These are phyloP conservation scores for Drosophila algonquin DNA, from an alignment of 2,888 invertebrate species.

Conservation along the genomic window DNA sequence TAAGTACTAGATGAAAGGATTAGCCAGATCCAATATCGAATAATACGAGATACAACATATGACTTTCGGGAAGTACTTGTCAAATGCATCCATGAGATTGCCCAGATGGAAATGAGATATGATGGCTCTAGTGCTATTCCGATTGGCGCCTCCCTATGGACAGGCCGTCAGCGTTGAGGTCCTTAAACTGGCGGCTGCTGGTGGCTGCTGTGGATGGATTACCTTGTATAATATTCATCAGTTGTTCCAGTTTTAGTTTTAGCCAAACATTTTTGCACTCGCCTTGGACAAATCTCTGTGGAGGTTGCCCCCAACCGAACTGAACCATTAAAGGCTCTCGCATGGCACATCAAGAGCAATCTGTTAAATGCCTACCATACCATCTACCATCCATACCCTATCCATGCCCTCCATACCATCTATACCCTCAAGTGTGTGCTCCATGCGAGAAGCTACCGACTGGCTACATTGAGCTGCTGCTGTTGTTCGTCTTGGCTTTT, in stretches of 20 bases:
- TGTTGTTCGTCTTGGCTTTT: conserved; percentile 9
- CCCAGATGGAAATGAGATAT: no score
- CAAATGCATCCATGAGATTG: no score
- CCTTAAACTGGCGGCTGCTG: no score
- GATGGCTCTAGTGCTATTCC: no score
- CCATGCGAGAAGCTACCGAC: neutral
- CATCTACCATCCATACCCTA: neutral
- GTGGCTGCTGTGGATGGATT: no score
- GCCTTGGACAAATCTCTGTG: neutral
- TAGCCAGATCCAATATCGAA: no score
- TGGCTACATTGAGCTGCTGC: conserved; percentile 13
- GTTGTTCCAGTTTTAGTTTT: neutral
- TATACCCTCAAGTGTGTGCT: conserved; percentile 23
- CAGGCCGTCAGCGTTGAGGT: neutral
- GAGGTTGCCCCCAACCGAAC: neutral
- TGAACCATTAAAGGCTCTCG: conserved; percentile 28
- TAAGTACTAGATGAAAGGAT: no score
- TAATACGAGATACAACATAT: no score
- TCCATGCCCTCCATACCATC: neutral
- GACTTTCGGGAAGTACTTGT: no score
- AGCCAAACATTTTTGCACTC: neutral
- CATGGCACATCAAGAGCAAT: conserved; percentile 31
- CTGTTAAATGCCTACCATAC: conserved; percentile 5
- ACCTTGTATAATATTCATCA: neutral
- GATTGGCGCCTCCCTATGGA: neutral